phyloP scores from a whole-genome alignment of 2,113 vertebrate species.

The Rhea americana region DNA sequence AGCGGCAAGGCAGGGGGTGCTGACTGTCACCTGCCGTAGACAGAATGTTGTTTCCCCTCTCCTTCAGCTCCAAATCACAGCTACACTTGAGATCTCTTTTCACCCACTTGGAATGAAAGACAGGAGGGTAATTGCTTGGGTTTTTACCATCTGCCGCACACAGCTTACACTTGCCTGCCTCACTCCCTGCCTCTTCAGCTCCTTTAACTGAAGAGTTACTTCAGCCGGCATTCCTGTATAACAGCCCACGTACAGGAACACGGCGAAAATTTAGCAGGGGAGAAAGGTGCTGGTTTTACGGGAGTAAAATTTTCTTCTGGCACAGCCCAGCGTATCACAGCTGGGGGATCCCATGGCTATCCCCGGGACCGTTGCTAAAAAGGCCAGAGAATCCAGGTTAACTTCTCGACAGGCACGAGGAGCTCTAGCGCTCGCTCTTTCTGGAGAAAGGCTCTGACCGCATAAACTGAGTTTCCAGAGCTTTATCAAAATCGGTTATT shows the following conservation, averaged over 20 bases:
- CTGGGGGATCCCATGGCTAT: neutral
- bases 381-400: neutral
- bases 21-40: neutral
- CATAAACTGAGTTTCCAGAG: neutral
- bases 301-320: neutral
- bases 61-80: neutral
- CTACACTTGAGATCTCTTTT: neutral
- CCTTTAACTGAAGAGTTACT: no score
- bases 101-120: neutral
- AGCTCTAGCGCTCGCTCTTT: neutral
- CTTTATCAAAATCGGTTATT: neutral
- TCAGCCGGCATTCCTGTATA: neutral
- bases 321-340: neutral
- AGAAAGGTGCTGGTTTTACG: neutral
- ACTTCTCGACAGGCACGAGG: neutral
- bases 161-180: neutral
- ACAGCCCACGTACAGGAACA: neutral
- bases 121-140: fast-evolving
- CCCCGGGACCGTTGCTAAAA: neutral
- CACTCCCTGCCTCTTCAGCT: neutral
- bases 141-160: neutral
- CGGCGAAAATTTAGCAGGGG: neutral
- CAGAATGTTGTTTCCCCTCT: neutral
- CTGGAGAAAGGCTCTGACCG: neutral
- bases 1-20: neutral